Base-by-base conservation (phyloP, 53 echinoderm and acorn worm genomes). In the Mesocentrotus franciscanus region DNA sequence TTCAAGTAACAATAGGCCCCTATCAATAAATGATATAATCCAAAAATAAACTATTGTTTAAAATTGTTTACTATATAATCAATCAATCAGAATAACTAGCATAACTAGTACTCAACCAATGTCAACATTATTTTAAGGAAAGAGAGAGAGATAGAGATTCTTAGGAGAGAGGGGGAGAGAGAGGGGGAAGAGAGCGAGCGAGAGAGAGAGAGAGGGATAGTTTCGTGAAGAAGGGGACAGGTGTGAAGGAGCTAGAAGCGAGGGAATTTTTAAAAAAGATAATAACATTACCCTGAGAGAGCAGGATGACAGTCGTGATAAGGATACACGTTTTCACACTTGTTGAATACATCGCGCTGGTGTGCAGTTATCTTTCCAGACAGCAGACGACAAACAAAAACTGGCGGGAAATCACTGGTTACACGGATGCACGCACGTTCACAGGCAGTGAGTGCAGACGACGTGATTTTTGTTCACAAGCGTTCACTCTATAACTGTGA, bases 381-480 rank as follows among this genome's bases (percentile, higher is more conserved):
- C 81, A 81, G 81, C 36, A 17, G 16, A 81, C 20, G 42, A 81
- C 36, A 17, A 33, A 17, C 42, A 10, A 81, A 81, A 81, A 81
- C 9, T 11, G 20, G 81, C 81, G 42, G 81, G 81, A 81, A 81
- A 42, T 81, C 39, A 22, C 20, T 81, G 81, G 81, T 81, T 81
- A 81, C 36, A 20, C 15, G 81, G 81, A 42, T 81, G 81, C 81
- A 81, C 81, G 22, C 81, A 81, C 81, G 81, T 81, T 81, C 81
- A 81, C 81, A 22, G 42, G 81, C 81, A 81, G 81, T 18, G 20
- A 7, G 64, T 42, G 79, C 36, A 8, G 16, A 30, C 79, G 36
- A 81, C 3, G 81, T 81, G 81, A 18, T 42, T 3, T 81, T 36
- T 39, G 0, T 49, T 49, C 49, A 2, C 76, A 13, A 32, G 76